Percentiles rank a stretch among this genome's conserved stretches.
Evolutionary conservation across 2,888 invertebrate species (phyloP).

Genomic region (Leucophenga maculata): DNA sequence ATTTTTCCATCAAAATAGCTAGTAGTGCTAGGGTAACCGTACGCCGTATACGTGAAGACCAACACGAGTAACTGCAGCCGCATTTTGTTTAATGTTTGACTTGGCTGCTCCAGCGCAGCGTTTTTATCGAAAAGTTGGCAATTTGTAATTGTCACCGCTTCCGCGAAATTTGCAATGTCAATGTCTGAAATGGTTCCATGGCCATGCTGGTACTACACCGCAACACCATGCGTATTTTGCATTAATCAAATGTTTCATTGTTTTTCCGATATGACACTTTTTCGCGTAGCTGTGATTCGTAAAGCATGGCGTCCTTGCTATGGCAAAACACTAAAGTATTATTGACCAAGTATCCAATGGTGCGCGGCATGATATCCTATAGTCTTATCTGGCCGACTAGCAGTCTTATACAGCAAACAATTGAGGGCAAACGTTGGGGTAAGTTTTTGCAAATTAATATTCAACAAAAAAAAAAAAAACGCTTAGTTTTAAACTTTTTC

Average conservation of each 20-base stretch:
- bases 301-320: conserved; percentile 46
- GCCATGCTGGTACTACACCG: too few relatives aligned
- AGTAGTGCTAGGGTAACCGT: too few relatives aligned
- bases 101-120: too few relatives aligned
- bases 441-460: conserved; percentile 60
- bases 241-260: neutral
- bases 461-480: neutral
- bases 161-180: neutral
- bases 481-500: neutral
- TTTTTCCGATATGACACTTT: conserved; percentile 32
- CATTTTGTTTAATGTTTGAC: too few relatives aligned
- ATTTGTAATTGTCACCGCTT: too few relatives aligned
- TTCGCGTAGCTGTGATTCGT: conserved; percentile 12
- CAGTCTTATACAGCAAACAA: conserved; percentile 81
- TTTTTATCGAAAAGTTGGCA: too few relatives aligned
- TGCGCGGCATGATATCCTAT: conserved; percentile 80
- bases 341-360: conserved; percentile 68
- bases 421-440: conserved; percentile 78
- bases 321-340: conserved; percentile 61
- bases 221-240: conserved; percentile 24
- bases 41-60: too few relatives aligned
- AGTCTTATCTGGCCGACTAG: conserved; percentile 83
- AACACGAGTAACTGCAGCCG: too few relatives aligned
- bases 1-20: conserved; percentile 50
- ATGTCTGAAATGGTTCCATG: conserved; percentile 25